Base-by-base conservation (phyloP, 2,888 invertebrate genomes). In the Tenthredo mesomela region DNA sequence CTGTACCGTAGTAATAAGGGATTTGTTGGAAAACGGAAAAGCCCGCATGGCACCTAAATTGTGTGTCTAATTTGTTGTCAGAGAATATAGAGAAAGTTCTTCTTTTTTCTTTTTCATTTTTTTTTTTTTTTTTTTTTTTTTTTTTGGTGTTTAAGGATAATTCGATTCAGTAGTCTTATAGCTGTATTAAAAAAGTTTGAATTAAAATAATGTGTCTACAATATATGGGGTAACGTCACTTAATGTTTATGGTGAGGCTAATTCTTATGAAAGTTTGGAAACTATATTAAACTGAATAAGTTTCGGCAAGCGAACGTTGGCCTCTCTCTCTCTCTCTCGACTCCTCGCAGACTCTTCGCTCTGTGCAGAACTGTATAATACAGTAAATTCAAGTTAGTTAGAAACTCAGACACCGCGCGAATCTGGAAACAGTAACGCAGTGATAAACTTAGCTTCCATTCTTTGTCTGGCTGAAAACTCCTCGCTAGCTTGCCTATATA, bases 351-450 rank as follows among this genome's bases (percentile, higher is more conserved):
- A 18, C 67, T 37, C 15, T 18, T 12, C 43, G 40, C n/a, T 18
- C 65, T 15, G 33, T 21, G 43, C 65, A 80, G 80, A 61, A 61
- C 80, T 61, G 80, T 80, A 61, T 80, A 80, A 65, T 82, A 82
- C 67, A 47, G 67, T 47, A 67, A 82, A 82, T 82, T 82, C 65
- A 67, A 82, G 70, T 82, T 82, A 82, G 70, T 82, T 82, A 70
- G 82, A 82, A 82, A 82, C 65, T 82, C 82, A 58, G 70, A 82
- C 18, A 82, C 82, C 67, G 67, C 7, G 70, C 82, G 82, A 82
- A 82, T 82, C 82, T 82, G 82, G 82, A 82, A 82, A 80, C 80
- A 80, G 80, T 80, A 80, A 80, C 80, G 80, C 58, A 80, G 80
- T 80, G 80, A 80, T 58, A 80, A 61, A 80, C 80, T 80, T 61